phyloP scores from a whole-genome alignment of 1,140 invertebrate genomes.

The Stegodyphus mimosarum region DNA sequence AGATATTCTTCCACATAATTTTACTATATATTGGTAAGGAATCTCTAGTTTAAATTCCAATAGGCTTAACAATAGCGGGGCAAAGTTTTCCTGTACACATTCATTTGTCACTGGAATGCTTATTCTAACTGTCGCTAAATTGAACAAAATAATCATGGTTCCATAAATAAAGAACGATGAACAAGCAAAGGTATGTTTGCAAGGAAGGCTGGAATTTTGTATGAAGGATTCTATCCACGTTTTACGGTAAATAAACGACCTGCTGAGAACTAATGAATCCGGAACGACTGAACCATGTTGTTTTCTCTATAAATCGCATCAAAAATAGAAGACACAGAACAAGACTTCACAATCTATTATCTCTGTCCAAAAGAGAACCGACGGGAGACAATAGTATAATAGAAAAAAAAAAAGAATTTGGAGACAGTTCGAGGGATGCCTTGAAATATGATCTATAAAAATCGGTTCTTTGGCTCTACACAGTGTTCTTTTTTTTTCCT shows the following conservation, averaged over 20 bases:
- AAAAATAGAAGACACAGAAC: background rate
- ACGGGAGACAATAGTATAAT: slow-evolving; percentile 18
- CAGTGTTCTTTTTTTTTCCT: background rate
- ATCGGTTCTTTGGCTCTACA: background rate
- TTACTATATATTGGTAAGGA: no score
- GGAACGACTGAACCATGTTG: background rate
- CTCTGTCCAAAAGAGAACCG: background rate
- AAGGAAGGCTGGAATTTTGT: background rate
- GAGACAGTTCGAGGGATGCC: no score
- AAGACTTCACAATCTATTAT: slow-evolving; percentile 9
- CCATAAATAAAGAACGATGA: no score
- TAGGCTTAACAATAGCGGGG: no score
- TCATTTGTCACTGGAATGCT: no score
- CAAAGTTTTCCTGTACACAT: no score
- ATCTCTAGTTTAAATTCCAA: no score
- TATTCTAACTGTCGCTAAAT: no score
- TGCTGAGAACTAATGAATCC: slow-evolving; percentile 44
- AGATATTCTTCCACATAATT: no score
- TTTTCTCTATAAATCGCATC: slow-evolving; percentile 23
- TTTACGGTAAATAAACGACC: slow-evolving; percentile 26
- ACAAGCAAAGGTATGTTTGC: background rate
- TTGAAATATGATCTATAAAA: background rate
- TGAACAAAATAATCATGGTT: no score
- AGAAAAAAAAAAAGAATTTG: slow-evolving; percentile 14
- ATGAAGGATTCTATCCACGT: slow-evolving; percentile 31